Percentiles rank a stretch among this genome's conserved stretches.
Evolutionary conservation across 2,797 vertebrate genomes (phyloP).

Genomic region (Mormyrops attenuatus): DNA sequence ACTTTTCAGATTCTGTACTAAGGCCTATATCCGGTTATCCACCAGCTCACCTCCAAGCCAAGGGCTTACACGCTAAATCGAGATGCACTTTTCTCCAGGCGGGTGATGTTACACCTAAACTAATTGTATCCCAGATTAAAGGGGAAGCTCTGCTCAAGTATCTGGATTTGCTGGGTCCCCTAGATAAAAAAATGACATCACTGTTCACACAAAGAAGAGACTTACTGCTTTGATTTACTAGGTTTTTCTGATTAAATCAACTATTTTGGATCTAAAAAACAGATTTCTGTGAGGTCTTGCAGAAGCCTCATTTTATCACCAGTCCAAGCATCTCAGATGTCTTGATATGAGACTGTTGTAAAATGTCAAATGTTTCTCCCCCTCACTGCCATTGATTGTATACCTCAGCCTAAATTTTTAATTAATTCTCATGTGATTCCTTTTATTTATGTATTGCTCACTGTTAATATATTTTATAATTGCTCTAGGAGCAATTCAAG

Average conservation of each 20-base stretch:
- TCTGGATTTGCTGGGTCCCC: neutral
- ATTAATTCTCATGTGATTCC: neutral
- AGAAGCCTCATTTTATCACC: neutral
- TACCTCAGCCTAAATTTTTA: neutral
- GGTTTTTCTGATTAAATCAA: neutral
- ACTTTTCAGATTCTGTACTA: neutral
- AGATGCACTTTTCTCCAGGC: neutral
- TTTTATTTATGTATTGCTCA: conserved; percentile 2
- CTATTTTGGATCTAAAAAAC: neutral
- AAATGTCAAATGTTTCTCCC: neutral
- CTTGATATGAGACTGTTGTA: neutral
- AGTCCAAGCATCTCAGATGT: neutral
- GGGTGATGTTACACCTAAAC: neutral
- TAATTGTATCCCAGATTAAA: conserved; percentile 5
- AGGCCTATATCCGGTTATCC: neutral
- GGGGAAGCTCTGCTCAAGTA: neutral
- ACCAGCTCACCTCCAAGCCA: neutral
- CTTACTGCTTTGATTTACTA: neutral
- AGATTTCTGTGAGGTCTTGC: neutral
- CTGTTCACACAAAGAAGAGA: neutral
- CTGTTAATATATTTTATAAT: conserved; percentile 8
- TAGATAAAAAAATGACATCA: neutral
- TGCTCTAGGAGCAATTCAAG: neutral
- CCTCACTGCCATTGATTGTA: neutral
- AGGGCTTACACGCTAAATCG: neutral